Evolutionary conservation across 2,113 vertebrate species (phyloP), one percentile per base, ranked within the genome.

Genomic region (Mustelus asterias): DNA sequence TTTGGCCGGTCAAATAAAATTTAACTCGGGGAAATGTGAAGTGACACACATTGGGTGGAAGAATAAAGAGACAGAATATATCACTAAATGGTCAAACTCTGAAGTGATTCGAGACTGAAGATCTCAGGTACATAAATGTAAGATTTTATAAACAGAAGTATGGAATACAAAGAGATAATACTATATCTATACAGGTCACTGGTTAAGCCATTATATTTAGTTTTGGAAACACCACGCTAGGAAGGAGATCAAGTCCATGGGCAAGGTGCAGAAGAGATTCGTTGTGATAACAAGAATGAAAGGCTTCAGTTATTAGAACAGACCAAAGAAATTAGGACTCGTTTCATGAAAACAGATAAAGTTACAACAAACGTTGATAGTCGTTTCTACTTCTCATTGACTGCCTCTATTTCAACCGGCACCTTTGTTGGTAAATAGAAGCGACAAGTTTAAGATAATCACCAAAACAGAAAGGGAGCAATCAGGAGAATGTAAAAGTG

Each of bases 331-430:
- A 54, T 44, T 88, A 88, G 48, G 48, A 54, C 54, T n/a, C 54
- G 16, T 60, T 90, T 90, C 58, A 63, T 63, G 60, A 20, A 29
- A 90, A 60, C 54, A 90, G 80, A 83, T 41, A n/a, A 90, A 26
- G 13, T 63, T 63, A 18, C 88, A 90, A 89, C 54, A 29, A 83
- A 63, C 54, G n/a, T 90, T 33, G 48, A 54, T 89, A 58, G 48
- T 54, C 48, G 6, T 63, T 63, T 63, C 11, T 11, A 63, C 60
- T 63, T 63, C 8, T 63, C 60, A 13, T 63, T 11, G 60, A 63
- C 60, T 63, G 60, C 60, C 60, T 63, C 29, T 90, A 90, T 90
- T 63, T 90, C 88, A 90, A 90, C 29, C 63, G 88, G 88, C 88
- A 90, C 8, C 14, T 60, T 29, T 18, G 29, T 63, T 90, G 33